Evolutionary conservation across 2,888 invertebrate genomes (phyloP), one percentile per base, ranked within the genome.

Genomic region (Nomada ruficornis): DNA sequence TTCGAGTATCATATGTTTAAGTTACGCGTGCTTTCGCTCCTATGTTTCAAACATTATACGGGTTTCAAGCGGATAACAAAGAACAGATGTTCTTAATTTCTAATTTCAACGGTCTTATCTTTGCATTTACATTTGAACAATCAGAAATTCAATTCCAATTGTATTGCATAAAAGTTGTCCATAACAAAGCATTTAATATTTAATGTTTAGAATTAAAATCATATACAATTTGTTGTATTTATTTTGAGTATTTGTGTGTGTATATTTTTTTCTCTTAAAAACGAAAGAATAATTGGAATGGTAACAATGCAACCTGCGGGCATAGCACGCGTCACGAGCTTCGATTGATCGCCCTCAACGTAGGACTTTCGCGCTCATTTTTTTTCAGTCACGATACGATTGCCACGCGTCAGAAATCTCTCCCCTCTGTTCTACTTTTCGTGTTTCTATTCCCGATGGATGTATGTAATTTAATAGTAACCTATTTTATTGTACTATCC

Each of bases 281-380:
- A 36, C 23, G n/a, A 55, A 20, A 68, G 62, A 65, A 23, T 57
- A 47, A 13, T 54, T 44, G 23, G 26, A 73, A 44, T 18, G 42
- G 7, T 77, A 42, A 18, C 54, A 18, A 57, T 59, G 57, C 26
- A 77, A 59, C 50, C 54, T 47, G 29, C 29, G 29, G 29, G 59
- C 62, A 63, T 52, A 72, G 76, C 65, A 72, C 74, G 77, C 80
- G 85, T 85, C 80, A 85, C 72, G 36, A 65, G 68, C 71, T 62
- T 74, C 86, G 84, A 86, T 86, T 83, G 80, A 86, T 86, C 84
- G 77, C 54, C 72, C 75, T 74, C 76, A 63, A 47, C 72, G 72
- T 73, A 85, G 84, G 67, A 78, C 76, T 86, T 78, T 76, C 78
- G 83, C 86, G 74, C 69, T 75, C 62, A 75, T 83, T 83, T 73